phyloP scores from a whole-genome alignment of 1,140 invertebrate genomes.

The Leucophenga varia region DNA sequence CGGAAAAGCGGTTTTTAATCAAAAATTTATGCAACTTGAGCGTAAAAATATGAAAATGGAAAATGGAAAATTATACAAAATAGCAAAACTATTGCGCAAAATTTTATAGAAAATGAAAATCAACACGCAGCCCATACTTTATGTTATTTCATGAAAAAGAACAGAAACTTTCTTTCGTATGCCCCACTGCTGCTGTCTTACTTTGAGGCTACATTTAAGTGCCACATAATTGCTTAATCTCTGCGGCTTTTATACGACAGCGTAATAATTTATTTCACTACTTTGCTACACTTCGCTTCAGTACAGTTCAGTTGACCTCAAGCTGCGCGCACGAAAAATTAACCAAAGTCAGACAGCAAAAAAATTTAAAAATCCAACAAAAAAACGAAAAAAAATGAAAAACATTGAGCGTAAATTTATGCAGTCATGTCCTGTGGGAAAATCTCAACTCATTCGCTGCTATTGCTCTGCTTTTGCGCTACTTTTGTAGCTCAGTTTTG shows the following conservation, averaged over 20 bases:
- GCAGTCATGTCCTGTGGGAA: conserved; percentile 37
- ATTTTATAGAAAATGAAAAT: no score
- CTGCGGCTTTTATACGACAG: conserved; percentile 52
- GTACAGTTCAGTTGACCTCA: conserved; percentile 13
- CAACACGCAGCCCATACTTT: no score
- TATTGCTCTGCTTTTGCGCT: no score
- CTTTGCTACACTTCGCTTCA: no score
- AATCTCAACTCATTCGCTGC: no score
- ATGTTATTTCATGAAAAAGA: no score
- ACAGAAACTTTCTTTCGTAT: no score
- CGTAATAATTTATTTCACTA: conserved; percentile 52
- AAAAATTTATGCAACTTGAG: conserved; percentile 20
- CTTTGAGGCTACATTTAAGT: conserved; percentile 42
- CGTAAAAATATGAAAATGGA: conserved; percentile 25
- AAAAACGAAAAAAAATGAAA: no score
- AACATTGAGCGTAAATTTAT: conserved; percentile 39
- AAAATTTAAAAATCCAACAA: conserved; percentile 3
- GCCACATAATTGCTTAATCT: conserved; percentile 54
- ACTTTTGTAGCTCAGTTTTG: no score
- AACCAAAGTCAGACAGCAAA: conserved; percentile 13
- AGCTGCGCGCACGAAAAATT: conserved; percentile 1
- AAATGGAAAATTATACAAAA: conserved; percentile 15
- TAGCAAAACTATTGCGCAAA: no score
- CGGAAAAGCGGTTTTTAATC: conserved; percentile 17
- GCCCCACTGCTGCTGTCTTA: not conserved